Evolutionary conservation across 2,113 vertebrate genomes (phyloP).

Genomic region (Ranitomeya imitator): DNA sequence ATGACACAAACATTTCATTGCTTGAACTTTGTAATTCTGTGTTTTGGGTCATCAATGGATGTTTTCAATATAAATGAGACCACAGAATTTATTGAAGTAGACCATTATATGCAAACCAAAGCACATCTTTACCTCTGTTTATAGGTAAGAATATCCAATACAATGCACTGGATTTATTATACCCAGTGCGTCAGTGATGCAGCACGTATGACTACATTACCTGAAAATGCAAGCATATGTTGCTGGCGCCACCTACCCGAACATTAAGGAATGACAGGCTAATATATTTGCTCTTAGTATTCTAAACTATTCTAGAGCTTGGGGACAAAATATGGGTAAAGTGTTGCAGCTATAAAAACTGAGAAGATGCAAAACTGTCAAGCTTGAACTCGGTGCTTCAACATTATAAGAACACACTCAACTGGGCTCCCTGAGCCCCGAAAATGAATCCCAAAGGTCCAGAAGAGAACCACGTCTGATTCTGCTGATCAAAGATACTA

Average conservation of each 20-base stretch:
- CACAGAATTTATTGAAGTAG: background rate
- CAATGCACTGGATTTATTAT: background rate
- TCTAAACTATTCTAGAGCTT: background rate
- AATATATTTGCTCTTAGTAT: background rate
- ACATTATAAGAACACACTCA: too few species aligned
- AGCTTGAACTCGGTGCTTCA: too few species aligned
- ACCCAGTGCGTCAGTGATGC: background rate
- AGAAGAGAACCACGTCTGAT: too few species aligned
- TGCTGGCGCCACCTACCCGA: background rate
- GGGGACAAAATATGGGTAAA: background rate
- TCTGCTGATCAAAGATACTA: too few species aligned
- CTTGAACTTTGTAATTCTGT: background rate
- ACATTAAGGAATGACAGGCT: background rate
- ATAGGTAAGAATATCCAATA: background rate
- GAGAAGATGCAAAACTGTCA: too few species aligned
- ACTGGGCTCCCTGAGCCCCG: too few species aligned
- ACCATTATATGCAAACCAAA: background rate
- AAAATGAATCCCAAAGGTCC: too few species aligned
- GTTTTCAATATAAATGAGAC: slow-evolving; percentile 17
- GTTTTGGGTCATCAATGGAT: slow-evolving; percentile 33
- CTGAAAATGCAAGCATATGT: background rate
- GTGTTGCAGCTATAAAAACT: background rate
- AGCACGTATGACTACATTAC: background rate
- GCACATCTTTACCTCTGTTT: background rate
- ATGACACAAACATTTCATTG: background rate